phyloP scores from a whole-genome alignment of 2,113 vertebrate genomes.

The Microtus montanus region DNA sequence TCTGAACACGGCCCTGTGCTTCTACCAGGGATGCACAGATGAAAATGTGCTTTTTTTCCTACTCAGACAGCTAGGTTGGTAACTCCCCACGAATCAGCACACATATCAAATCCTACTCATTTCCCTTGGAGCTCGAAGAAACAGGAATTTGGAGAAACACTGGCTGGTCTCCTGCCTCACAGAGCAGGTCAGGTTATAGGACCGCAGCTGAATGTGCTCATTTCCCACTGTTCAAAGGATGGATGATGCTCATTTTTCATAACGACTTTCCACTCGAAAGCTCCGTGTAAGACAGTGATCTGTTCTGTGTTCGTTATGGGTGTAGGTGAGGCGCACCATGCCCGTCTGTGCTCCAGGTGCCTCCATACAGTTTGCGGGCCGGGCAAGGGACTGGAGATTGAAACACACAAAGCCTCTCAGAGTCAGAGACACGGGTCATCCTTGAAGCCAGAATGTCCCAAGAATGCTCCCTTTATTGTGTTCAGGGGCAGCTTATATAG shows the following conservation, averaged over 20 bases:
- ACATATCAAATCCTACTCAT: slow-evolving; percentile 10
- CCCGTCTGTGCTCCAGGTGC: no score
- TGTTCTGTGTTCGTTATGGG: not conserved
- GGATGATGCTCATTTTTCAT: not conserved
- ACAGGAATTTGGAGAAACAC: not conserved
- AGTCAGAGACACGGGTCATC: no score
- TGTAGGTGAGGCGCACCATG: not conserved
- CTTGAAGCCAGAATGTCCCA: no score
- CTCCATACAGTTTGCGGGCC: no score
- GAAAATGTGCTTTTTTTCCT: not conserved
- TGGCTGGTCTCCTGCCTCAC: not conserved
- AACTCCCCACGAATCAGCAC: slow-evolving; percentile 26
- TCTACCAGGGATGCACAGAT: not conserved
- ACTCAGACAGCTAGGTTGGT: not conserved
- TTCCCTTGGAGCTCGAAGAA: slow-evolving; percentile 13
- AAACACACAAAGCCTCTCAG: no score
- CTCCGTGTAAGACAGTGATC: not conserved
- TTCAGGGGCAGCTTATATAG: no score
- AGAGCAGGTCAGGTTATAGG: not conserved
- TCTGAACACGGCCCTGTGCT: not conserved
- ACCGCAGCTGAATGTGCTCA: not conserved
- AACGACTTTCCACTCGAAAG: not conserved
- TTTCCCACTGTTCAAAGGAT: not conserved
- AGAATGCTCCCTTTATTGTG: no score
- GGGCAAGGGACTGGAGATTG: no score